Evolutionary conservation across 2,113 vertebrate genomes (phyloP).

Genomic region (Xyrauchen texanus): DNA sequence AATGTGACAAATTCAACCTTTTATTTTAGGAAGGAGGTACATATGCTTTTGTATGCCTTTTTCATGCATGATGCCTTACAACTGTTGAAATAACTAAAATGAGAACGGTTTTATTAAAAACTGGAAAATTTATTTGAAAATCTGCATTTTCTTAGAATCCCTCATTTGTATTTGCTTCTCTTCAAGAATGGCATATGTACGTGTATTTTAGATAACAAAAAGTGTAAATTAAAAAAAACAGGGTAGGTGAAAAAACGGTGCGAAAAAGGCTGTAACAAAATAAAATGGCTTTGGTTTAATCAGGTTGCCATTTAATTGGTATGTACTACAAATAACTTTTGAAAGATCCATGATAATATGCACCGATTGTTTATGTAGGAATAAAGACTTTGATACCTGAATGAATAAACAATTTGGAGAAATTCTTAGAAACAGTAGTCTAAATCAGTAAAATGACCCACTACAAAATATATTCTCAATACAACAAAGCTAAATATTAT

Average conservation of each 20-base stretch:
- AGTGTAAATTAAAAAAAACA: too few species aligned
- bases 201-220: too few species aligned
- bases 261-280: too few species aligned
- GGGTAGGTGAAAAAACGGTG: too few species aligned
- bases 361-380: not conserved
- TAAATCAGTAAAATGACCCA: not conserved
- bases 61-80: constrained; percentile 83
- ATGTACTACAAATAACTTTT: too few species aligned
- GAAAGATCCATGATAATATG: not conserved
- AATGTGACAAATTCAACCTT: constrained; percentile 56
- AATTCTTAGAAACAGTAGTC: not conserved
- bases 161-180: not conserved
- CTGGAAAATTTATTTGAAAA: constrained; percentile 7
- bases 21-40: constrained; percentile 59
- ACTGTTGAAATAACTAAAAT: constrained; percentile 61
- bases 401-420: not conserved
- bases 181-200: not conserved
- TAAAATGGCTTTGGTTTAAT: too few species aligned
- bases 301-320: too few species aligned
- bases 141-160: not conserved
- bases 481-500: not conserved
- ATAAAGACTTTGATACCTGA: not conserved
- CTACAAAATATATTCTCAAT: constrained; percentile 39
- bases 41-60: constrained; percentile 69
- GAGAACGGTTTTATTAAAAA: constrained; percentile 75